Evolutionary conservation across 2,797 vertebrate genomes (phyloP).

Genomic region (Anisognathus igniventris): DNA sequence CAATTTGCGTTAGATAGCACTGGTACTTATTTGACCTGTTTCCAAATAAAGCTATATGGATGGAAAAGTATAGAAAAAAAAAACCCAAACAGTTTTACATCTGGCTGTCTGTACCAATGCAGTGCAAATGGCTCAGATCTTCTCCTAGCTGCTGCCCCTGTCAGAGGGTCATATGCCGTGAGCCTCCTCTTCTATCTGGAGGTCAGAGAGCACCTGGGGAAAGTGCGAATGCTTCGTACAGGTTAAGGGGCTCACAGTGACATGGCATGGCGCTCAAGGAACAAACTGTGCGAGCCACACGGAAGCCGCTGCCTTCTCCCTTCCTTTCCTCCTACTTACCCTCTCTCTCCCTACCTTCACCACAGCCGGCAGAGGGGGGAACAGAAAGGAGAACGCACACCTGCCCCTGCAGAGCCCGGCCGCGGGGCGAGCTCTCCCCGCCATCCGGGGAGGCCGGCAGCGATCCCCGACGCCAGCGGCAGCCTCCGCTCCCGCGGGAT

Average conservation of each 20-base stretch:
- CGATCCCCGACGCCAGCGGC: background rate
- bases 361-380: accelerated
- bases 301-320: background rate
- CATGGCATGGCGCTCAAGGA: background rate
- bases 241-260: background rate
- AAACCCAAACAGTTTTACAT: background rate
- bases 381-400: accelerated
- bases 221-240: background rate
- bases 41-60: background rate
- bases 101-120: accelerated
- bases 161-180: background rate
- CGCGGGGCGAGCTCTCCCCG: background rate
- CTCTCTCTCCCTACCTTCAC: background rate
- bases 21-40: accelerated
- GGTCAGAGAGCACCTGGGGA: background rate
- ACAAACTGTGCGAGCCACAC: accelerated
- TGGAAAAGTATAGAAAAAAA: background rate
- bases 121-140: background rate
- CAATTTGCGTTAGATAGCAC: accelerated
- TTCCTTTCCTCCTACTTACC: background rate
- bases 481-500: background rate
- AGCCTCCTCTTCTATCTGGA: background rate
- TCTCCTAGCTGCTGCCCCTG: background rate
- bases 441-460: background rate
- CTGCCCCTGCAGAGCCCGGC: background rate